These are phyloP conservation scores for Mus pahari DNA, from an alignment of 2,113 vertebrate genomes.

Conservation along the genomic window DNA sequence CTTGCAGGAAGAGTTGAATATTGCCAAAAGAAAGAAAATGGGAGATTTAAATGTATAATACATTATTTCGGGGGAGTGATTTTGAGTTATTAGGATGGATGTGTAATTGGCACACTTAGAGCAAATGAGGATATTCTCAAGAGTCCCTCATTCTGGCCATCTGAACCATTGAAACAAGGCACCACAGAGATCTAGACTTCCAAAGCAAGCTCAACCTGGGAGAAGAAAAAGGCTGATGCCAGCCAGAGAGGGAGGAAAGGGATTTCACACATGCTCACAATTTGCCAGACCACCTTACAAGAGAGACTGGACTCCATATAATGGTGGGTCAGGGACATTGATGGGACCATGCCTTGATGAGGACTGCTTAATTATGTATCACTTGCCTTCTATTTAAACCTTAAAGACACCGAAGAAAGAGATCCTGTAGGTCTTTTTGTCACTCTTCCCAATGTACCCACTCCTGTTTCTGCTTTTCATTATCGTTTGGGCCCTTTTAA, in stretches of 20 bases:
- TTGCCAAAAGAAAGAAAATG: neutral
- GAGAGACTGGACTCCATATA: neutral
- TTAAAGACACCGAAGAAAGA: neutral
- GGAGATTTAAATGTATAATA: neutral
- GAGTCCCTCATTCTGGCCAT: neutral
- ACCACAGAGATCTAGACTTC: neutral
- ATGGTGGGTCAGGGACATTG: neutral
- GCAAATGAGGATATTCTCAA: neutral
- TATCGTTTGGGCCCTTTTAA: neutral
- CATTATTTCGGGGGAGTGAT: neutral
- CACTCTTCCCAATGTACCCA: neutral
- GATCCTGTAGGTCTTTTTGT: neutral
- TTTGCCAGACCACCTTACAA: neutral
- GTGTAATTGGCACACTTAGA: neutral
- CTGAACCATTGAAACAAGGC: neutral
- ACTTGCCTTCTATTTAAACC: neutral
- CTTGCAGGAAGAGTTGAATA: neutral
- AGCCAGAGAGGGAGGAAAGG: neutral
- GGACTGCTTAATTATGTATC: neutral
- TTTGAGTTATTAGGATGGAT: slow-evolving; percentile 12
- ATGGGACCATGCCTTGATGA: neutral
- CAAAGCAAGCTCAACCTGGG: neutral
- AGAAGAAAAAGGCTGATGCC: neutral
- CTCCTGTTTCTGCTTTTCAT: neutral
- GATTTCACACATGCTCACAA: neutral